Conservation (phyloP, 2,113 vertebrate species). For the Leiothrix lutea region DNA sequence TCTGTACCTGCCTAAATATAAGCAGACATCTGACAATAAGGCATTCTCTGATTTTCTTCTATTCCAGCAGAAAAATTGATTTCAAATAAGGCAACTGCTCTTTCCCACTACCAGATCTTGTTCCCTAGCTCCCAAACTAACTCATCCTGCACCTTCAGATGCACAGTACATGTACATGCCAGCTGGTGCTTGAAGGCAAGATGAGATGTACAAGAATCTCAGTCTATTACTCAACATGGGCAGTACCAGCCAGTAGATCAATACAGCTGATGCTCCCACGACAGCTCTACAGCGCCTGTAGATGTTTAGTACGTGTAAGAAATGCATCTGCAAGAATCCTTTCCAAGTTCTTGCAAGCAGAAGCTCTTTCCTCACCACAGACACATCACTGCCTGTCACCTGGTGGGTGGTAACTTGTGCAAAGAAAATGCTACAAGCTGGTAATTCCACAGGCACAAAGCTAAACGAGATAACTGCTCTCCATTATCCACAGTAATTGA, state of each 20-base stretch:
- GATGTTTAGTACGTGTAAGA: background rate
- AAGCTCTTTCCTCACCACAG: background rate
- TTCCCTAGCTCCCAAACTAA: background rate
- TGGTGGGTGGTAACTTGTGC: background rate
- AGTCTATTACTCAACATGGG: background rate
- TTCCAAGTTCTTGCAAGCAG: background rate
- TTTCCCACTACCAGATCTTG: background rate
- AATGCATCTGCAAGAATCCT: background rate
- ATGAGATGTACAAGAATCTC: background rate
- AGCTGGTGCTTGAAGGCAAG: background rate
- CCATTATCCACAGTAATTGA: accelerated
- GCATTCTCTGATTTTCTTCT: background rate
- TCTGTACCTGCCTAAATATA: background rate
- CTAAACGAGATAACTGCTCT: background rate
- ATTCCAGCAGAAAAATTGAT: background rate
- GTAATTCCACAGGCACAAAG: background rate
- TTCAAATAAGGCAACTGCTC: background rate
- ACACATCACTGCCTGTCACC: background rate
- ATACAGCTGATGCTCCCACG: slow-evolving; percentile 10
- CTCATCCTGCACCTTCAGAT: background rate
- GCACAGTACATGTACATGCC: background rate
- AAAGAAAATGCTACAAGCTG: background rate
- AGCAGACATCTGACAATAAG: background rate
- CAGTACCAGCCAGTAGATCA: background rate
- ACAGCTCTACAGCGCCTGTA: background rate